Base-by-base conservation (phyloP, 1,140 invertebrate genomes). In the Coelopa frigida region DNA sequence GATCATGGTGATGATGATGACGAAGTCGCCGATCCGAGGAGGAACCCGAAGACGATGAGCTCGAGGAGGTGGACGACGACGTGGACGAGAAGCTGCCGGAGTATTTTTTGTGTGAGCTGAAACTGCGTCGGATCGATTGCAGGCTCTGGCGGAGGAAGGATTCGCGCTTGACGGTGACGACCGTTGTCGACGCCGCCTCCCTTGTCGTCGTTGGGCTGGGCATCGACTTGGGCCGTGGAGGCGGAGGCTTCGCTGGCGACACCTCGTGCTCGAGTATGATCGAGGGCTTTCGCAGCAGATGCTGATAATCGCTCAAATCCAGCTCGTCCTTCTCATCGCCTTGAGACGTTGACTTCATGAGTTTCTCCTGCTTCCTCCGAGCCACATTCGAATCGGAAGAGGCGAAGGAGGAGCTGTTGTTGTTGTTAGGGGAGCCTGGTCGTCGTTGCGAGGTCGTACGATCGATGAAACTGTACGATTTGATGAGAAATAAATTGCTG, bases 401-500 rank as follows among this genome's bases (percentile, higher is more conserved):
- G n/a, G n/a, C n/a, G n/a, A n/a, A n/a, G n/a, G n/a, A n/a, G n/a
- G n/a, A n/a, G n/a, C n/a, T n/a, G n/a, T n/a, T n/a, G n/a, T n/a
- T n/a, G n/a, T n/a, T n/a, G n/a, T n/a, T n/a, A n/a, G n/a, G n/a
- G n/a, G n/a, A n/a, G n/a, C n/a, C n/a, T n/a, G n/a, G 15, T 42
- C 14, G 18, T 23, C 24, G 21, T 29, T 41, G 15, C 26, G 12
- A 3, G 15, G 35, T 47, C 33, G 36, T 50, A 3, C 37, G 46
- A 24, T 59, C 58, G 17, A 55, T 57, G 37, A 58, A 60, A 18
- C 56, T 58, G 41, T 60, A 58, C 0, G 58, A 60, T 48, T 60
- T 60, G 40, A 60, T 60, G 14, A 60, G 46, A 51, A 49, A 60
- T 40, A 60, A 31, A 55, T 58, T 60, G 12, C 56, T 58, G 46